Evolutionary conservation across 2,888 invertebrate genomes (phyloP).

Genomic region (Ypsolopha sequella): DNA sequence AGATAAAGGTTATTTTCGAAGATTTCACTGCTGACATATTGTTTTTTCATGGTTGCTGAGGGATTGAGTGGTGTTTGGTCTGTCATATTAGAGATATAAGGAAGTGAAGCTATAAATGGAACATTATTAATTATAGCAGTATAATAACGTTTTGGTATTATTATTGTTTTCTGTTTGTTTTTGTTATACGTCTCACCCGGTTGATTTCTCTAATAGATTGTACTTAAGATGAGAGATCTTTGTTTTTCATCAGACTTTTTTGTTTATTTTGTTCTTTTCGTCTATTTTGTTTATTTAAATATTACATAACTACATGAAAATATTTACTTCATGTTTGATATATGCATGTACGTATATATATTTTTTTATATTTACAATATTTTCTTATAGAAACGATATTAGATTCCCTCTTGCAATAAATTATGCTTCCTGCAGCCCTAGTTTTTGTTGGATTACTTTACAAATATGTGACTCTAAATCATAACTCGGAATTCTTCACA

Average conservation of each 20-base stretch:
- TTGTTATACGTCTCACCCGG: background rate
- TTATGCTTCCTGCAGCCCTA: too few relatives aligned
- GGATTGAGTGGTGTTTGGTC: constrained; percentile 26
- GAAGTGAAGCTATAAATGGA: constrained; percentile 22
- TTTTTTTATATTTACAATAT: too few relatives aligned
- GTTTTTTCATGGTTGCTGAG: constrained; percentile 8
- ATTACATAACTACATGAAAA: too few relatives aligned
- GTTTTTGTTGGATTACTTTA: background rate
- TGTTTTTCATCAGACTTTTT: too few relatives aligned
- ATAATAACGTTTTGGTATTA: constrained; percentile 9
- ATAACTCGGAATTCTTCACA: constrained; percentile 31
- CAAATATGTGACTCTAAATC: constrained; percentile 32
- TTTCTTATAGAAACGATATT: too few relatives aligned
- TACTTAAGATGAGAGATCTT: too few relatives aligned
- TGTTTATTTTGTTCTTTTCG: too few relatives aligned
- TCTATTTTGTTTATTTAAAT: too few relatives aligned
- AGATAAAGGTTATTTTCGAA: constrained; percentile 14
- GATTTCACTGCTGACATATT: background rate
- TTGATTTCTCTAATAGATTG: background rate
- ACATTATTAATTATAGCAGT: constrained; percentile 24
- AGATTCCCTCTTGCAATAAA: too few relatives aligned
- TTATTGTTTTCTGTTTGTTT: constrained; percentile 4
- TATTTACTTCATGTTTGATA: too few relatives aligned
- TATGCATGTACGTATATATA: too few relatives aligned
- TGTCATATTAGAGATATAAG: constrained; percentile 37